A percentile compares a stretch with the other conserved stretches of the same genome.
Conservation (phyloP, 2,797 vertebrate species). For the Fistularia tabacaria region DNA sequence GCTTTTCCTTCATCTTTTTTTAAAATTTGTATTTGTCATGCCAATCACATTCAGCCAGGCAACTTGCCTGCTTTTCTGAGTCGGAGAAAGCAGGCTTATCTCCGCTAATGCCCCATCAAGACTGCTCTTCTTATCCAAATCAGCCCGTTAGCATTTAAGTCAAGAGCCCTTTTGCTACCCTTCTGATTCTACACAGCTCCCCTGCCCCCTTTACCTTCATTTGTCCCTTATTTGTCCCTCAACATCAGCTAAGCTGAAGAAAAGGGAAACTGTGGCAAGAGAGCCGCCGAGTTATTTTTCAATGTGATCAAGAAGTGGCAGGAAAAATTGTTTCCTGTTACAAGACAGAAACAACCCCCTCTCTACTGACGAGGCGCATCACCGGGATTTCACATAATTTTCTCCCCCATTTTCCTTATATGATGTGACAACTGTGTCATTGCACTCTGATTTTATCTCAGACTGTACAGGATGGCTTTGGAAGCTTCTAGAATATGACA, state of each 20-base stretch:
- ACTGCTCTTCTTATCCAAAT: constrained; percentile 47
- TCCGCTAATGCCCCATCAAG: constrained; percentile 55
- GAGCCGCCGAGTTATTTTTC: constrained; percentile 36
- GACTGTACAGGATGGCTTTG: too few relatives aligned
- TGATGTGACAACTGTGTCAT: constrained; percentile 14
- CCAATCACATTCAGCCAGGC: constrained; percentile 67
- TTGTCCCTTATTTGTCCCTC: not conserved
- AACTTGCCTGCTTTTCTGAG: constrained; percentile 72
- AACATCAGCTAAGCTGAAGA: not conserved
- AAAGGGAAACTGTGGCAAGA: not conserved
- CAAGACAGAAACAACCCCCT: constrained; percentile 40
- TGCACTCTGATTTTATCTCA: not conserved
- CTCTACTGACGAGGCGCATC: constrained; percentile 15
- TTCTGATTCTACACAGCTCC: constrained; percentile 28
- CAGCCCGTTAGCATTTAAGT: constrained; percentile 67
- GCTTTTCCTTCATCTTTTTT: not conserved
- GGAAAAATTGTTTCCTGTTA: constrained; percentile 53
- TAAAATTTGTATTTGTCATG: constrained; percentile 49
- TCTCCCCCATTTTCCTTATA: constrained; percentile 16
- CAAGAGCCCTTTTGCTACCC: constrained; percentile 27
- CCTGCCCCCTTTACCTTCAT: constrained; percentile 10
- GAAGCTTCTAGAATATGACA: too few relatives aligned
- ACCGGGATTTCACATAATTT: not conserved
- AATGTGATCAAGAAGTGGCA: constrained; percentile 51
- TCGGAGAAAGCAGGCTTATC: constrained; percentile 67